Conservation (phyloP, 2,888 invertebrate genomes). For the Caenorhabditis doughertyi region DNA sequence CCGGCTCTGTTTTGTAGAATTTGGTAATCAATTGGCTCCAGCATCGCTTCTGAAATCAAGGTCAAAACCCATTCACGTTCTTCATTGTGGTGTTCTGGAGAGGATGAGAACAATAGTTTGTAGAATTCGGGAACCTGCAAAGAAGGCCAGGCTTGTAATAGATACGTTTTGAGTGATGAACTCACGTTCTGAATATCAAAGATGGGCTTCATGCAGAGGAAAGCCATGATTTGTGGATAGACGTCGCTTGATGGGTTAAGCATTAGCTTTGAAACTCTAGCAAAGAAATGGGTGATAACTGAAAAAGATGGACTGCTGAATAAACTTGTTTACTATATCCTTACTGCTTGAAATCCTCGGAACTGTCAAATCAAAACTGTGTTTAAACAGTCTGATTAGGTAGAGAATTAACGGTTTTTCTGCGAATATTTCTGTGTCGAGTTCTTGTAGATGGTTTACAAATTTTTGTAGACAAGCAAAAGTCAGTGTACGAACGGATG, state of each 20-base stretch:
- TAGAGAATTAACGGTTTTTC: slow-evolving; percentile 71
- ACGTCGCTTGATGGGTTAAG: slow-evolving; percentile 89
- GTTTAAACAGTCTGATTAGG: slow-evolving; percentile 74
- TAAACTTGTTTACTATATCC: slow-evolving; percentile 3
- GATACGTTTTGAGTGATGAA: neutral
- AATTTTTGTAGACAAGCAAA: slow-evolving; percentile 72
- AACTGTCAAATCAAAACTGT: slow-evolving; percentile 68
- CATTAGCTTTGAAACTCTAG: slow-evolving; percentile 87
- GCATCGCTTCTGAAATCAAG: slow-evolving; percentile 89
- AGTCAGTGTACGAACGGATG: slow-evolving; percentile 67
- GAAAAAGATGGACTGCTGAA: slow-evolving; percentile 20
- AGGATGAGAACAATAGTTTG: slow-evolving; percentile 90
- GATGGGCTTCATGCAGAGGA: slow-evolving; percentile 89
- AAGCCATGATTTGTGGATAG: slow-evolving; percentile 89
- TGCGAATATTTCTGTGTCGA: slow-evolving; percentile 72
- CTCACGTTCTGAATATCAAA: slow-evolving; percentile 87
- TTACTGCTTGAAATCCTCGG: slow-evolving; percentile 72
- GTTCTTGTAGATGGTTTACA: slow-evolving; percentile 68
- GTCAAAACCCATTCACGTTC: slow-evolving; percentile 90
- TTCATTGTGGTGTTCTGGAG: slow-evolving; percentile 86
- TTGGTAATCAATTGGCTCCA: slow-evolving; percentile 88
- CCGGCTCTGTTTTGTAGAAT: slow-evolving; percentile 85
- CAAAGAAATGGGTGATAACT: slow-evolving; percentile 88
- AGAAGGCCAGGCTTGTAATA: neutral
- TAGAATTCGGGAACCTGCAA: slow-evolving; percentile 90